Base-by-base conservation (phyloP, 2,113 vertebrate genomes). In the Rhinichthys klamathensis region DNA sequence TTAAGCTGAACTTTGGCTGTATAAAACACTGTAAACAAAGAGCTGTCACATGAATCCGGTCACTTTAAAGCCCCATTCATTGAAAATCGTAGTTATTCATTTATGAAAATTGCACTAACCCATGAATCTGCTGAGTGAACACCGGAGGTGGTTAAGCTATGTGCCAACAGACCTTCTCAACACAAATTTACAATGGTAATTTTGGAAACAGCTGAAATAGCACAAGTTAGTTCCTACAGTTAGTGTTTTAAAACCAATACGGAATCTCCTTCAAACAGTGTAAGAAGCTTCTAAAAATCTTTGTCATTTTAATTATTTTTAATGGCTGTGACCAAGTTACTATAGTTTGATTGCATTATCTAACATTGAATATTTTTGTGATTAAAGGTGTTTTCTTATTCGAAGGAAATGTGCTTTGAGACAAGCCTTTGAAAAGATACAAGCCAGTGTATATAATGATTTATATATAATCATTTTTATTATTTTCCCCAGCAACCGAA, bases 401-500 rank as follows among this genome's bases (percentile, higher is more conserved):
- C 3, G 10, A 56, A 38, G 9, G 38, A 38, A 70, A 38, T 69
- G 30, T 56, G 18, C 2, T 54, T n/a, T n/a, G 6, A 56, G 18
- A 21, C 18, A 18, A 56, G 18, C 18, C 2, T 21, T 56, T 56
- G 54, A 56, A 56, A 21, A 21, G 16, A 56, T 56, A 56, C 46
- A 88, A 70, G 58, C 23, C 15, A n/a, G 21, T 51, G 78, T 51
- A 54, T 63, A 65, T 72, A 32, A 69, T 38, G n/a, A n/a, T n/a
- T n/a, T 21, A 78, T 73, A 54, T 77, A 56, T 76, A 73, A 73
- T 73, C 2, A 73, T 70, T 82, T 87, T 85, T 85, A 82, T 85
- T 83, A 38, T 88, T 78, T 82, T 65, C 74, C 79, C 69, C 72
- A 41, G 41, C 41, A 54, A 85, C 3, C 51, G 77, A 60, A 83